Evolutionary conservation across 2,113 vertebrate genomes (phyloP), one percentile per base, ranked within the genome.

Genomic region (Amphilophus citrinellus): DNA sequence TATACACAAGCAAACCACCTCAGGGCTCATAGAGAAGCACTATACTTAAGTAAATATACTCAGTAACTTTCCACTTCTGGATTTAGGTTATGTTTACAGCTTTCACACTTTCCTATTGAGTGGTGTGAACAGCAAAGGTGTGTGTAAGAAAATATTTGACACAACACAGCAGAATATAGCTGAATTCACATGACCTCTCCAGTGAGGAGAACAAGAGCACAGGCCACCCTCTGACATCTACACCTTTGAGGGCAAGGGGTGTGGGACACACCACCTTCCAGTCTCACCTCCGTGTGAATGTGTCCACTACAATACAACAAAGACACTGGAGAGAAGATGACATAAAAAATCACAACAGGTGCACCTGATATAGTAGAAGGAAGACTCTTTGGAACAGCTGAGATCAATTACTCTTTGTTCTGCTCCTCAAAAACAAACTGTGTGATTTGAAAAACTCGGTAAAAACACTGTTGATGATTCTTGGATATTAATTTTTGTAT

Each of bases 201-300:
- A 44, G 32, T 22, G 20, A 2, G 7, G 24, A 60, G 76, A 59
- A 58, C 63, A 24, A 13, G 63, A 15, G 60, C 10, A 5, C 15
- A 27, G 11, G 24, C 80, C 77, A 68, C 20, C 61, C n/a, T 44
- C 13, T 50, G 66, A 80, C 79, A 53, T 83, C 7, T 11, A 79
- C 56, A 76, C 65, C 30, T 83, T 37, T 39, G 20, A 83, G 58
- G 50, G 27, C 17, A 20, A 22, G 37, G 22, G 32, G 61, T 56
- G 62, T 50, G 77, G 39, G 47, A n/a, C 77, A 63, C 47, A 11
- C 17, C 44, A 42, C 2, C 8, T n/a, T 60, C 22, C 22, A 24
- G 15, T 18, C 58, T 3, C 3, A 10, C 47, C 14, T 3, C 60
- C 10, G 30, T 47, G 24, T 62, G 5, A 63, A 50, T n/a, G 44